These are phyloP conservation scores for Grus americana DNA, from an alignment of 2,113 vertebrate species.

Conservation along the genomic window DNA sequence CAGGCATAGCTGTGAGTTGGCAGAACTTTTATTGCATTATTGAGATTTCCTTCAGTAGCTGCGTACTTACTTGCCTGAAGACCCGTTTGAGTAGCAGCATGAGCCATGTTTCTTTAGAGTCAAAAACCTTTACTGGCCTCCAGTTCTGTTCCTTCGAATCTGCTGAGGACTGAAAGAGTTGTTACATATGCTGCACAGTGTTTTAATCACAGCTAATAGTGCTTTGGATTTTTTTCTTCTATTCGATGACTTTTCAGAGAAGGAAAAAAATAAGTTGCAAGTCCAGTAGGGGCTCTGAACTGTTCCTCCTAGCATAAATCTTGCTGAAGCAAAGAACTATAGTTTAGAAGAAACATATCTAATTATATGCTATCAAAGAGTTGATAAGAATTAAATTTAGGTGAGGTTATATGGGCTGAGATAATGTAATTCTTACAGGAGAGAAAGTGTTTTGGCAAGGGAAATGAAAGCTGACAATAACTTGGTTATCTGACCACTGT, in stretches of 20 bases:
- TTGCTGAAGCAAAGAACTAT: neutral
- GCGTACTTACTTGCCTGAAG: neutral
- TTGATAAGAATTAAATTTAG: neutral
- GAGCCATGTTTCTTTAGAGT: neutral
- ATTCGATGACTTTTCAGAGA: neutral
- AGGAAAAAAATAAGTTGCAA: neutral
- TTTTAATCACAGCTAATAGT: neutral
- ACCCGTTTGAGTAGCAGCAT: neutral
- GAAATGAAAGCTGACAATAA: neutral
- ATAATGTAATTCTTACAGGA: neutral
- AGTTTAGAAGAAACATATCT: neutral
- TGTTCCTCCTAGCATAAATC: neutral
- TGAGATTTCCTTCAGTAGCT: neutral
- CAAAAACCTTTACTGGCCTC: neutral
- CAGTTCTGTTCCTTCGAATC: neutral
- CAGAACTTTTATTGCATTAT: neutral
- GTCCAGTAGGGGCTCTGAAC: neutral
- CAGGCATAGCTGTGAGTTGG: neutral
- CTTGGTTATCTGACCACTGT: neutral
- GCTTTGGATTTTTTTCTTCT: neutral
- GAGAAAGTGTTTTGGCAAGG: neutral
- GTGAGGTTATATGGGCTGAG: neutral
- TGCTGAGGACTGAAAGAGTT: neutral
- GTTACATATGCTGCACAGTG: accelerated
- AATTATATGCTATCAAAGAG: neutral